Conservation (phyloP, 2,797 vertebrate genomes). For the Gymnothorax javanicus region DNA sequence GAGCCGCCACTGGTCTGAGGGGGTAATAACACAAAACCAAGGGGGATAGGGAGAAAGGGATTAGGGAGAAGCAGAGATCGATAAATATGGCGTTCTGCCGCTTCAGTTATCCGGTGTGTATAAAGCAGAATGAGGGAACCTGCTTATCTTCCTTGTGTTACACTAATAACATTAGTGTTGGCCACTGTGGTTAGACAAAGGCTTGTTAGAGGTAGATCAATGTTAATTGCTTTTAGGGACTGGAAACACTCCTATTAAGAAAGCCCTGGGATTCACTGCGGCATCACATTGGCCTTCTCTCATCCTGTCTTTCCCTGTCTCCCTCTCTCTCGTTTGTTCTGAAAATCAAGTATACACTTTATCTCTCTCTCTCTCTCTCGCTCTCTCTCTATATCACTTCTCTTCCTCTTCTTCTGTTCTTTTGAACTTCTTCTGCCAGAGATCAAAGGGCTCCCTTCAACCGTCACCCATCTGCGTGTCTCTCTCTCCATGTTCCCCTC, state of each 20-base stretch:
- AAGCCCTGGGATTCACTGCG: slow-evolving; percentile 61
- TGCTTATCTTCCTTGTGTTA: slow-evolving; percentile 61
- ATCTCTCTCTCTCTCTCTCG: slow-evolving; percentile 25
- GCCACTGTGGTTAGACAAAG: slow-evolving; percentile 60
- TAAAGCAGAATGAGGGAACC: slow-evolving; percentile 59
- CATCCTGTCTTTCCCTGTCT: slow-evolving; percentile 45
- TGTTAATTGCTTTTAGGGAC: slow-evolving; percentile 77
- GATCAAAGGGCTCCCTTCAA: slow-evolving; percentile 73
- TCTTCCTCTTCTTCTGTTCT: slow-evolving; percentile 58
- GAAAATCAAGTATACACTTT: slow-evolving; percentile 38
- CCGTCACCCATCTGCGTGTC: slow-evolving; percentile 54
- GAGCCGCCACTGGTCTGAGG: too few species aligned
- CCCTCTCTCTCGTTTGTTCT: slow-evolving; percentile 31
- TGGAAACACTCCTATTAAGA: slow-evolving; percentile 61
- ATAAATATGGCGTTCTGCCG: slow-evolving; percentile 49
- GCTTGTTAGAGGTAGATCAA: slow-evolving; percentile 70
- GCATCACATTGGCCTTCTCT: slow-evolving; percentile 71
- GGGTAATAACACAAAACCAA: neutral
- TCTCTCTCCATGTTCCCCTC: slow-evolving; percentile 40
- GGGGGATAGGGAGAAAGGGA: neutral
- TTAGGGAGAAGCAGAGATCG: slow-evolving; percentile 17
- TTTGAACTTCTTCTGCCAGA: slow-evolving; percentile 61
- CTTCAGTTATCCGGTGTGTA: slow-evolving; percentile 60
- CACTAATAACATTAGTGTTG: slow-evolving; percentile 64
- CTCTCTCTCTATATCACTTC: slow-evolving; percentile 62